These are phyloP conservation scores for Stenolophus ochropezus DNA, from an alignment of 2,888 invertebrate species.

Conservation along the genomic window DNA sequence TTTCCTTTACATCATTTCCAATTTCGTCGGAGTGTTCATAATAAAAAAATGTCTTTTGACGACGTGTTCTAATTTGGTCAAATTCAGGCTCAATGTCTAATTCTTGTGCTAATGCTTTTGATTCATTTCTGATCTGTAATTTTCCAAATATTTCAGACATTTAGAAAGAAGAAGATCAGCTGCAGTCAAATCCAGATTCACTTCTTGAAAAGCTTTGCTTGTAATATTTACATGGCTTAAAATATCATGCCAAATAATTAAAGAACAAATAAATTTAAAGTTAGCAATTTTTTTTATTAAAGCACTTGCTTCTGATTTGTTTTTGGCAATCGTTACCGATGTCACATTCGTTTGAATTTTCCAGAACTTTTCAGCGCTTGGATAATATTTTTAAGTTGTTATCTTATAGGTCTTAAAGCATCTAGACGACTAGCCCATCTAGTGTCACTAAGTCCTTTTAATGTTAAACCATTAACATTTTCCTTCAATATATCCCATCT, in stretches of 20 bases:
- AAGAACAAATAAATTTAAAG: constrained; percentile 38
- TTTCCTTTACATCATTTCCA: not conserved
- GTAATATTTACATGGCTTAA: constrained; percentile 25
- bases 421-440: constrained; percentile 54
- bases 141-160: not conserved
- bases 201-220: constrained; percentile 16
- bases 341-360: not conserved
- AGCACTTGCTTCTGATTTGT: not conserved
- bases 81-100: constrained; percentile 5
- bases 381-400: not conserved
- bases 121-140: not conserved
- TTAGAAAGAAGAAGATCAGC: not conserved
- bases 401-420: constrained; percentile 31
- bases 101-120: not conserved
- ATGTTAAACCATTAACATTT: constrained; percentile 7
- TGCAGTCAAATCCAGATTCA: not conserved
- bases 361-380: not conserved
- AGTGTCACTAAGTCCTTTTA: constrained; percentile 36
- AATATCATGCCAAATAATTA: constrained; percentile 45
- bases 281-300: not conserved
- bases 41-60: not conserved
- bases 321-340: not conserved
- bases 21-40: not conserved
- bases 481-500: constrained; percentile 44
- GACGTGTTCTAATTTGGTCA: not conserved